Evolutionary conservation across 2,113 vertebrate species (phyloP).

Genomic region (Myodes glareolus): DNA sequence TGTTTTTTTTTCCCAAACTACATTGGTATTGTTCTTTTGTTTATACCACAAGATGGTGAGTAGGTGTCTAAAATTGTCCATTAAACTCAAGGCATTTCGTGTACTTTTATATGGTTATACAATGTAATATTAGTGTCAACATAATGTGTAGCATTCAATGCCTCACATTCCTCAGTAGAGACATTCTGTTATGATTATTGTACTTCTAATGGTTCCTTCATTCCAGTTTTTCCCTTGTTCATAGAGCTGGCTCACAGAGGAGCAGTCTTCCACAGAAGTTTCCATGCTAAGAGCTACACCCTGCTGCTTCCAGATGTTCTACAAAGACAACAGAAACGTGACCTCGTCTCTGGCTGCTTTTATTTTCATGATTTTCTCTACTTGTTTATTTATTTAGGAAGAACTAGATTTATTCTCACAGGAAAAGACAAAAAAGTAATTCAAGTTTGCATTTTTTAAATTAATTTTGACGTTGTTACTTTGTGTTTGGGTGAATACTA

Average conservation of each 20-base stretch:
- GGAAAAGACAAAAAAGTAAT: neutral
- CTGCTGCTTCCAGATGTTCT: neutral
- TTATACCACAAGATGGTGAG: neutral
- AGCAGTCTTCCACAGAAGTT: neutral
- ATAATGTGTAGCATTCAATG: neutral
- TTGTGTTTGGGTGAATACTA: conserved; percentile 27
- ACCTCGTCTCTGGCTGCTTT: neutral
- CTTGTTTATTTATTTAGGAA: neutral
- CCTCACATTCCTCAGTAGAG: neutral
- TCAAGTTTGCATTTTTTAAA: conserved; percentile 20
- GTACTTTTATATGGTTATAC: neutral
- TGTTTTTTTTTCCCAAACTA: neutral
- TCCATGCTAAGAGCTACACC: neutral
- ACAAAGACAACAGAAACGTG: neutral
- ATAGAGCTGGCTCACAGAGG: neutral
- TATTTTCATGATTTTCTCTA: neutral
- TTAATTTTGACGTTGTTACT: conserved; percentile 34
- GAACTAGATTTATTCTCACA: conserved; percentile 11
- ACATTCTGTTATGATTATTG: neutral
- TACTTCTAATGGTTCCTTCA: neutral
- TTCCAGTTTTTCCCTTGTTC: neutral
- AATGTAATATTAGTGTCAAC: neutral
- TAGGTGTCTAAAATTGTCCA: neutral
- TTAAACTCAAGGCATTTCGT: neutral
- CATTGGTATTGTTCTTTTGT: neutral